Conservation (phyloP, 2,113 vertebrate species). For the Lamprotornis superbus region DNA sequence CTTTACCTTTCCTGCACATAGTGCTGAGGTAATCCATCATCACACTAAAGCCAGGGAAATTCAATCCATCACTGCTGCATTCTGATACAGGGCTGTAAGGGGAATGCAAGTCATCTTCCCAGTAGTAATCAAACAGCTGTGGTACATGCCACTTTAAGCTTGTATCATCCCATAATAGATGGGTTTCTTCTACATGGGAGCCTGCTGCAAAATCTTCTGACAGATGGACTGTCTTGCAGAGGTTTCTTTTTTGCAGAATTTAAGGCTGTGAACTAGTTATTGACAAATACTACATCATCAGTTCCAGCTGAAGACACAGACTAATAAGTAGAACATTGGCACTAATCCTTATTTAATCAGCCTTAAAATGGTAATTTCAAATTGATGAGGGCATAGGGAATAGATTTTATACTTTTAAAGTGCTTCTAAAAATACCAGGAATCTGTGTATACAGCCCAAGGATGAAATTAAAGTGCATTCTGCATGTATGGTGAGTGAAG, state of each 20-base stretch:
- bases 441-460: conserved; percentile 64
- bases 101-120: conserved; percentile 71
- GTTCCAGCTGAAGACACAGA: conserved; percentile 81
- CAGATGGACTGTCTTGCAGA: conserved; percentile 73
- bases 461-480: conserved; percentile 71
- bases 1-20: conserved; percentile 61
- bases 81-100: conserved; percentile 70
- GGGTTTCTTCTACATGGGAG: conserved; percentile 69
- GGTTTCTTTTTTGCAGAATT: conserved; percentile 74
- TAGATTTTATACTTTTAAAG: conserved; percentile 78
- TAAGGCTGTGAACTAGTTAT: conserved; percentile 79
- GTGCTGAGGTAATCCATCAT: conserved; percentile 77
- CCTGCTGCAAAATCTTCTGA: conserved; percentile 70
- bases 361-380: conserved; percentile 84
- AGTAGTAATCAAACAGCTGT: conserved; percentile 81
- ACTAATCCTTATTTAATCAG: conserved; percentile 87
- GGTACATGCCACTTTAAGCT: conserved; percentile 77
- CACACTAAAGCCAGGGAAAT: conserved; percentile 65
- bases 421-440: conserved; percentile 75
- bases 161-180: conserved; percentile 76
- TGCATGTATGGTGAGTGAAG: conserved; percentile 35
- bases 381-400: conserved; percentile 81
- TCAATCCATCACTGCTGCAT: conserved; percentile 77
- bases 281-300: conserved; percentile 83
- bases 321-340: conserved; percentile 85